phyloP scores from a whole-genome alignment of 2,797 vertebrate genomes.

The Enteromius trimaculatus region DNA sequence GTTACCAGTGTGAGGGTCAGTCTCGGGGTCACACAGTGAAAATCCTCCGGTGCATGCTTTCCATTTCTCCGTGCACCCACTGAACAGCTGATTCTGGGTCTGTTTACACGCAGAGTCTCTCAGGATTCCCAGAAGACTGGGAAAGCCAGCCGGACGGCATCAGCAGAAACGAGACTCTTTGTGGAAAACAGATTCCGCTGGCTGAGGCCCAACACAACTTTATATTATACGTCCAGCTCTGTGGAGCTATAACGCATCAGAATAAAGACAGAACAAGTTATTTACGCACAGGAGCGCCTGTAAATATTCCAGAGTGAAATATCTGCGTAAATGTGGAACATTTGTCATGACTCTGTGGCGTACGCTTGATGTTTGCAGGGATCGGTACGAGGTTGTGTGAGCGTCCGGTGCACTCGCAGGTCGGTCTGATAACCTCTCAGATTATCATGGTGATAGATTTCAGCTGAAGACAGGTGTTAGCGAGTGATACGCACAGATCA shows the following conservation, averaged over 20 bases:
- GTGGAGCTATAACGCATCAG: neutral
- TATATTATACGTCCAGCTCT: constrained; percentile 10
- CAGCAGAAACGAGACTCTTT: constrained; percentile 38
- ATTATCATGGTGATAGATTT: constrained; percentile 33
- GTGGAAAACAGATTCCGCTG: constrained; percentile 36
- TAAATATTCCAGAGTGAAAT: neutral
- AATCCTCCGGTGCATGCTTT: constrained; percentile 67
- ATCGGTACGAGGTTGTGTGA: neutral
- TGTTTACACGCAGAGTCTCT: constrained; percentile 50
- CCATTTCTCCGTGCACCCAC: constrained; percentile 67
- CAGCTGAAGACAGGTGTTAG: constrained; percentile 28
- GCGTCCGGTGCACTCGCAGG: neutral
- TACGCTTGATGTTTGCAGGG: neutral
- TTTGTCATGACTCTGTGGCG: neutral
- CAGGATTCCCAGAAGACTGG: constrained; percentile 32
- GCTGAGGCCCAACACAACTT: neutral
- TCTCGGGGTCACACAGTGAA: constrained; percentile 63
- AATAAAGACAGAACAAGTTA: neutral
- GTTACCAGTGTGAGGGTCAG: constrained; percentile 62
- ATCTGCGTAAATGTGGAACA: neutral
- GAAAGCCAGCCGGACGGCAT: constrained; percentile 26
- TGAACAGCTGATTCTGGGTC: constrained; percentile 74
- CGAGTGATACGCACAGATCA: constrained; percentile 11
- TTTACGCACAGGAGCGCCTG: neutral
- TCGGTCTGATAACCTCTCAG: constrained; percentile 14